Base-by-base conservation (phyloP, 2,888 invertebrate genomes). In the Xestia ashworthii region DNA sequence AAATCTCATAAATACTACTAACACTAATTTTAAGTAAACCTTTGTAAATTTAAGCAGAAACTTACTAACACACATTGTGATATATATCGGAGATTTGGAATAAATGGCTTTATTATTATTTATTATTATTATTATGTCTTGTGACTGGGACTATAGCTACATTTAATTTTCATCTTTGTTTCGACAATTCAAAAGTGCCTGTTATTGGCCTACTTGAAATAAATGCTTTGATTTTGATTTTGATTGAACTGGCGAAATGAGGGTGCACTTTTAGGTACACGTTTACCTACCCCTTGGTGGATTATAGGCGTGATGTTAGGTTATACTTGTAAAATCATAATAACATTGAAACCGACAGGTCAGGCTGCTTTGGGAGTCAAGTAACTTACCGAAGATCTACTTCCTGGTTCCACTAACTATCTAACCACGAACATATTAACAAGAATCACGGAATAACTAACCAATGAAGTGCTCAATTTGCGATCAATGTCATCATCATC, bases 401-500 rank as follows among this genome's bases (percentile, higher is more conserved):
- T 75, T 85, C 76, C 67, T 60, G 41, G 9, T 67, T 60, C 44
- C 50, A 2, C 64, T 68, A 84, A 75, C 82, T 81, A 64, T 71
- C 76, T 69, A 75, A 75, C 82, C 82, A 25, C 60, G 76, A 85
- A 71, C 82, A 65, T 85, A 82, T 81, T 85, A 82, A 68, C 82
- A 41, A 75, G 58, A 8, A 48, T 12, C 71, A 32, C 19, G 14
- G 76, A 71, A 16, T 50, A 60, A 38, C 2, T 64, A 60, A 50
- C 5, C 19, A 62, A 62, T 74, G 38, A 50, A 84, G 62, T 48
- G 22, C 38, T 25, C 3, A 32, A 14, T 25, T 19, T 19, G 16
- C n/a, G 14, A 46, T 46, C 22, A 25, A 16, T 22, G 6, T 74
- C 14, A 32, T 1, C 32, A 32, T 32, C 32, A 32, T 2, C 1